Evolutionary conservation across 2,888 invertebrate species (phyloP), one percentile per base, ranked within the genome.

Genomic region (Endotricha flammealis): DNA sequence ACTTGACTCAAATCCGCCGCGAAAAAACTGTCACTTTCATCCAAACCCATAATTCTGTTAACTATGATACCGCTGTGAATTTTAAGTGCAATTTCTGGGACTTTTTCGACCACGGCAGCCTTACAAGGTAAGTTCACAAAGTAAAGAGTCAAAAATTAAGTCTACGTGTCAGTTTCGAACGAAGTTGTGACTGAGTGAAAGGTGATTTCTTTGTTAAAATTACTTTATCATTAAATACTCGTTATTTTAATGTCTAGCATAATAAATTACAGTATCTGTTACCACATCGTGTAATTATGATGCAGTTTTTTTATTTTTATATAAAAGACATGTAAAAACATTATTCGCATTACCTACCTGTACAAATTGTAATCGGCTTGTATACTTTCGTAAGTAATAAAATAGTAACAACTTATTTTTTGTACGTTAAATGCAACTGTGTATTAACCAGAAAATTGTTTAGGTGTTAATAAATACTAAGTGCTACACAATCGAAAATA

Each of bases 111-210:
- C 48, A 63, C 62, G 57, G 56, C 67, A 52, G 52, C 52, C 46
- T 53, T 51, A 46, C 61, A 65, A 77, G 76, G 81, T 68, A 50
- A 54, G 55, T 63, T 57, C 47, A 57, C 50, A 46, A 53, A 44
- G 57, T 46, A 53, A 61, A 62, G 53, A 66, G 60, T 61, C 61
- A 71, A 73, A 35, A 78, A 72, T 72, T 64, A 54, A 70, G 76
- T 66, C 63, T 75, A 82, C 83, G 83, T 83, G 83, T 85, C 83
- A 80, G 69, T 68, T 74, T 57, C 66, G 72, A 78, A 68, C 71
- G 6, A n/a, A 16, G 16, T n/a, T n/a, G n/a, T 16, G 16, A 73
- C 63, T 73, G 71, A 81, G 83, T 85, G 83, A 85, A 85, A 85
- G 83, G 83, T 69, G 62, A 75, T 77, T 72, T 77, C 78, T 77